These are phyloP conservation scores for Eucera pruinosa DNA, from an alignment of 2,888 invertebrate genomes.

Conservation along the genomic window DNA sequence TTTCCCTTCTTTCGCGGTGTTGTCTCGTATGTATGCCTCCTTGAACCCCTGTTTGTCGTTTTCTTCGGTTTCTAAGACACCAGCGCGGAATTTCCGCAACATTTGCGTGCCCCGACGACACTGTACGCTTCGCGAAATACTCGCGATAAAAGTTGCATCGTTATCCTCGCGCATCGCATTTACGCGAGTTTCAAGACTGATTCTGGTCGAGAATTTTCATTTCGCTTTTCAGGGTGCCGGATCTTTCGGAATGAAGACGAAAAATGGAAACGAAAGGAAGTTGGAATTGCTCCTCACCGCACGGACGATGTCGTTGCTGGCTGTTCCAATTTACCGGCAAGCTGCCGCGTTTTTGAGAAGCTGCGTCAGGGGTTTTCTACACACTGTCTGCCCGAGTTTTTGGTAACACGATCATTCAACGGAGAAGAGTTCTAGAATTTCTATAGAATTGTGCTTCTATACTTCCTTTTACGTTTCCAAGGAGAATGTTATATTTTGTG, in stretches of 20 bases:
- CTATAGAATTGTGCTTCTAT: not conserved
- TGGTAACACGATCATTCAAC: slow-evolving; percentile 4
- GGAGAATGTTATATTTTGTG: not conserved
- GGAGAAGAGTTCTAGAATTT: not conserved
- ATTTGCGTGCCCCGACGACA: not conserved
- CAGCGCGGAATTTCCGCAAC: not conserved
- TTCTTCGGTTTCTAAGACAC: slow-evolving; percentile 2
- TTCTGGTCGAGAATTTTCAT: not conserved
- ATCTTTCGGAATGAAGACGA: too few species aligned
- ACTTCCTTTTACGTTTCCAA: not conserved
- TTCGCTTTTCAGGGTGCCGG: not conserved
- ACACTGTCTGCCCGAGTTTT: slow-evolving; percentile 2
- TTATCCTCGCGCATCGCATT: not conserved
- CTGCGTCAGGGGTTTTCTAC: slow-evolving; percentile 35
- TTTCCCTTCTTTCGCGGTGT: slow-evolving; percentile 26
- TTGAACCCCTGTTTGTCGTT: slow-evolving; percentile 6
- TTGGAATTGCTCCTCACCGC: slow-evolving; percentile 20
- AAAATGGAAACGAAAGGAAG: slow-evolving; percentile 20
- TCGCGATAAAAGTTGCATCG: slow-evolving; percentile 4
- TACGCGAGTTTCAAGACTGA: not conserved
- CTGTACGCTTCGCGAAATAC: not conserved
- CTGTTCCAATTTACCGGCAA: slow-evolving; percentile 40
- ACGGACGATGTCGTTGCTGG: slow-evolving; percentile 31
- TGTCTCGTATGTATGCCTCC: slow-evolving; percentile 1
- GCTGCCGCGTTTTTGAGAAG: slow-evolving; percentile 33